Evolutionary conservation across 2,888 invertebrate species (phyloP).

Genomic region (Caenorhabditis sp.): DNA sequence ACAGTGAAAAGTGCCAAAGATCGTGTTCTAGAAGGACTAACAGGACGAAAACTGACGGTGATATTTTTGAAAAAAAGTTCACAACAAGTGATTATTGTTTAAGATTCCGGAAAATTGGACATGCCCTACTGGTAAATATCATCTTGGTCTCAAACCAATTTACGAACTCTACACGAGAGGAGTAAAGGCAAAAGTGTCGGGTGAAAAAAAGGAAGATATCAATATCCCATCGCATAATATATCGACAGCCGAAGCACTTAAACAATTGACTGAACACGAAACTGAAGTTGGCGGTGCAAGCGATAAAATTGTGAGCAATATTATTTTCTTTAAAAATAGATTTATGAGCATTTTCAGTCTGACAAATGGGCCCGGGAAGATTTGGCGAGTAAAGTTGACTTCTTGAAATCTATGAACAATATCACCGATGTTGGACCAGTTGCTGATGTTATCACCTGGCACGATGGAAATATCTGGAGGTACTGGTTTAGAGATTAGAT

Average conservation of each 20-base stretch:
- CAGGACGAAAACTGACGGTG: too few species aligned
- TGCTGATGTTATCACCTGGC: slow-evolving; percentile 90
- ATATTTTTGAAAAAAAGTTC: slow-evolving; percentile 80
- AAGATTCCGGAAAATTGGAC: slow-evolving; percentile 84
- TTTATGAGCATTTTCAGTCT: too few species aligned
- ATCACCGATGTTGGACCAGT: slow-evolving; percentile 86
- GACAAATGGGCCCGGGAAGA: slow-evolving; percentile 89
- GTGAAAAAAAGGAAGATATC: slow-evolving; percentile 81
- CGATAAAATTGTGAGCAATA: too few species aligned
- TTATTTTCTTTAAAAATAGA: too few species aligned
- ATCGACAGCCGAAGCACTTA: slow-evolving; percentile 81
- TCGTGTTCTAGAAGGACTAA: too few species aligned
- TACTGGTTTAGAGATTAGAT: too few species aligned
- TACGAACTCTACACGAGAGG: slow-evolving; percentile 86
- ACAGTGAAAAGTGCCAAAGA: slow-evolving; percentile 78
- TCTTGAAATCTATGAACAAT: slow-evolving; percentile 83
- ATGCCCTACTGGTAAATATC: slow-evolving; percentile 85
- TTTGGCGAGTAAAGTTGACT: slow-evolving; percentile 84
- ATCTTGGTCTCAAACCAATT: slow-evolving; percentile 85
- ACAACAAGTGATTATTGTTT: slow-evolving; percentile 86
- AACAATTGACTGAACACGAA: slow-evolving; percentile 80
- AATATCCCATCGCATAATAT: slow-evolving; percentile 87
- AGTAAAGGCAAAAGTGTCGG: slow-evolving; percentile 72
- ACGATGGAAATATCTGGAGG: slow-evolving; percentile 89
- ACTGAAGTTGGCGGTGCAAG: slow-evolving; percentile 60